These are phyloP conservation scores for Crossocerus cetratus DNA, from an alignment of 2,888 invertebrate species.

Conservation along the genomic window DNA sequence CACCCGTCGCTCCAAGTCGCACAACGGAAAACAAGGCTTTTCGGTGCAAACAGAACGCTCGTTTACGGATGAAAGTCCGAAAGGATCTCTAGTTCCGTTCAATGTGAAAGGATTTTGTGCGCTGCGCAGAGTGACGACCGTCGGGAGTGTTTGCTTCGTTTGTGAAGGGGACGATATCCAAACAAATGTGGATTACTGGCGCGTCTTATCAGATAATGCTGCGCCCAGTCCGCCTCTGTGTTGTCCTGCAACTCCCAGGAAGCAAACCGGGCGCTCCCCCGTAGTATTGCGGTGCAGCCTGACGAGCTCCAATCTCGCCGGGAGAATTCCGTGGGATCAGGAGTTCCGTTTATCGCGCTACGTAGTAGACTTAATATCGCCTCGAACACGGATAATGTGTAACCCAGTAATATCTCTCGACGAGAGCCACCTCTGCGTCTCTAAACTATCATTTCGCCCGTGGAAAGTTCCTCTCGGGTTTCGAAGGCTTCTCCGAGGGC, in stretches of 20 bases:
- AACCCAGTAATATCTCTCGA: slow-evolving; percentile 34
- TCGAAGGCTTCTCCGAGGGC: slow-evolving; percentile 19
- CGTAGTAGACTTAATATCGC: slow-evolving; percentile 18
- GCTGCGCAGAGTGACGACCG: background rate
- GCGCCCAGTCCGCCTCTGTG: background rate
- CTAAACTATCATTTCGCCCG: slow-evolving; percentile 35
- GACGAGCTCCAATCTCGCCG: no score
- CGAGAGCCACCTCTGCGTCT: slow-evolving; percentile 10
- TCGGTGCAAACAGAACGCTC: slow-evolving; percentile 15
- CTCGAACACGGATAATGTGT: slow-evolving; percentile 22
- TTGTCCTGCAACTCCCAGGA: background rate
- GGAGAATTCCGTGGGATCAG: slow-evolving; percentile 7
- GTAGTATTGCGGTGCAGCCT: no score
- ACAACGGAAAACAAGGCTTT: slow-evolving; percentile 42
- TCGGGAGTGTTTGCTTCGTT: slow-evolving; percentile 8
- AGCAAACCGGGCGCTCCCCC: no score
- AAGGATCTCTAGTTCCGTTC: slow-evolving; percentile 11
- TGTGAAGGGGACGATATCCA: slow-evolving; percentile 23
- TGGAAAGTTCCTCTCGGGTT: slow-evolving; percentile 46
- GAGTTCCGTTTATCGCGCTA: slow-evolving; percentile 15
- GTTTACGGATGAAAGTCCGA: slow-evolving; percentile 50
- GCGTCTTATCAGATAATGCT: background rate
- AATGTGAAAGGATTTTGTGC: slow-evolving; percentile 48
- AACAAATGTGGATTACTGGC: no score
- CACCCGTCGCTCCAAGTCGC: slow-evolving; percentile 14